phyloP scores from a whole-genome alignment of 30 jellyfish, hydroid and myxozoan genomes.

The Hydra vulgaris region DNA sequence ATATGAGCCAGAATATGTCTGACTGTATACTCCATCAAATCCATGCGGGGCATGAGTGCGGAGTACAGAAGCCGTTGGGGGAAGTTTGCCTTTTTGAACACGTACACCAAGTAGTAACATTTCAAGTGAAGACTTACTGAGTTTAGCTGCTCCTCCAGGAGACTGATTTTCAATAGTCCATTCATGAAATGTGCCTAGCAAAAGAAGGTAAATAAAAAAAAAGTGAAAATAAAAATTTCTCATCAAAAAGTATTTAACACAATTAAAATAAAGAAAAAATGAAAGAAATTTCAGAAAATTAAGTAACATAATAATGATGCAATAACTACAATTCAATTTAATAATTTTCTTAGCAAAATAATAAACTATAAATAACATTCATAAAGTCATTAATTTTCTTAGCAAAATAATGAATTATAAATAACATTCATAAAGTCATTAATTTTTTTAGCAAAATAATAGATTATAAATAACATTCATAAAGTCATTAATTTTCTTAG shows the following conservation, averaged over 20 bases:
- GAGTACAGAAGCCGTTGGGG: constrained; percentile 57
- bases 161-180: constrained; percentile 97
- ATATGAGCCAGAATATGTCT: constrained; percentile 65
- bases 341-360: no score
- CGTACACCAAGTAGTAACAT: constrained; percentile 63
- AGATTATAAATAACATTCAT: no score
- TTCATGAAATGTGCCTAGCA: constrained; percentile 89
- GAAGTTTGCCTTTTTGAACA: constrained; percentile 32
- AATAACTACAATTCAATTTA: no score
- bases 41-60: constrained; percentile 97
- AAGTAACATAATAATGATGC: no score
- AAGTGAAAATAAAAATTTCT: neutral
- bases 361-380: no score
- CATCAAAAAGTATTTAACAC: neutral
- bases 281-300: no score
- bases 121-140: constrained; percentile 87
- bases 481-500: no score
- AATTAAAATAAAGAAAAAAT: no score
- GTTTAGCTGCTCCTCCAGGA: constrained; percentile 99
- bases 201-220: neutral
- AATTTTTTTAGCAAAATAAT: no score
- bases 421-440: no score
- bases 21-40: constrained; percentile 42
- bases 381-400: no score
- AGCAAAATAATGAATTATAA: no score